Base-by-base conservation (phyloP, 2,797 vertebrate genomes). In the Lepilemur septentrionalis region DNA sequence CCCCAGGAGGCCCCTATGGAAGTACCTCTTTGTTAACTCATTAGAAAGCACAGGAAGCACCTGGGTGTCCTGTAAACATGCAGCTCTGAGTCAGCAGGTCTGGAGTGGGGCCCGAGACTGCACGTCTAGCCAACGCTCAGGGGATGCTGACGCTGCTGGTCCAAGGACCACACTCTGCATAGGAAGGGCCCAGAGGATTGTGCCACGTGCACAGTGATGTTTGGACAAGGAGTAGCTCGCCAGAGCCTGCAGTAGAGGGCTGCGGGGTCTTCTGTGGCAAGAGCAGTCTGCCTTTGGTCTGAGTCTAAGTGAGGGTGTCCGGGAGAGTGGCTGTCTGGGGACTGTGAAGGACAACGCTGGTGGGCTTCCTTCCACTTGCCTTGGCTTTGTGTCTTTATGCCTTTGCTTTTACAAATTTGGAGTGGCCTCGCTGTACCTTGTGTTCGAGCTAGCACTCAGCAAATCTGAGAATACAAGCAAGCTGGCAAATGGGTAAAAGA, bases 401-500 rank as follows among this genome's bases (percentile, higher is more conserved):
- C 83, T 78, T 73, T 63, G 48, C 32, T 63, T 90, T 73, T 30
- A 22, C 52, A 22, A 3, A 81, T 87, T 83, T 90, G 65, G 52
- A 52, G 28, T 65, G 72, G n/a, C 8, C 70, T 78, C 13, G 1
- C 28, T 90, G 46, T 41, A 35, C 25, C 43, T 52, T 81, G n/a
- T 22, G 23, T 52, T 59, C 52, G 38, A 93, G 82, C 43, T n/a
- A 41, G 61, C 72, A 22, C 83, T 91, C 20, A 79, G 70, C 30
- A 63, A 48, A 15, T 38, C 55, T 46, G 95, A 92, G 72, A 30
- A 12, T 30, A 7, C 2, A 61, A 84, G 52, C 57, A 59, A 70
- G 55, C 75, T 76, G 80, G 63, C 80, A 59, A 46, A 91, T 17
- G 93, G 65, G 25, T 23, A n/a, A 38, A 79, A 76, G 84, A 81